Evolutionary conservation across 2,797 vertebrate species (phyloP).

Genomic region (Echiichthys vipera): DNA sequence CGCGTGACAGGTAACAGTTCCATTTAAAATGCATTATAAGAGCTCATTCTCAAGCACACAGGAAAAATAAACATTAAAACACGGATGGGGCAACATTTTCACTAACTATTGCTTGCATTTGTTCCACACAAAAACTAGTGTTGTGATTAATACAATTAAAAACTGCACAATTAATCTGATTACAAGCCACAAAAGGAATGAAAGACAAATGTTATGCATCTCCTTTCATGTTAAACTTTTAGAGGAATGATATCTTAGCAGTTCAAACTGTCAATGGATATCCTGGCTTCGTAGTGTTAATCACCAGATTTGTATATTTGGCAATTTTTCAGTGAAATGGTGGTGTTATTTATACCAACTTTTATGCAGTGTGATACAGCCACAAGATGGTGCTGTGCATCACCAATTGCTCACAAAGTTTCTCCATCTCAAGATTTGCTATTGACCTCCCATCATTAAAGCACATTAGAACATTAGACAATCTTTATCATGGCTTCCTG

Average conservation of each 20-base stretch:
- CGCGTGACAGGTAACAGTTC: slow-evolving; percentile 34
- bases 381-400: slow-evolving; percentile 81
- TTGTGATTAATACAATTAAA: slow-evolving; percentile 21
- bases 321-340: background rate
- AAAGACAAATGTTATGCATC: background rate
- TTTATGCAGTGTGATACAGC: slow-evolving; percentile 24
- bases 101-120: background rate
- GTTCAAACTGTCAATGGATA: background rate
- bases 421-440: background rate
- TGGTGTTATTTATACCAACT: background rate
- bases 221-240: background rate
- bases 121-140: background rate
- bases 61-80: background rate
- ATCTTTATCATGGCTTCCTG: background rate
- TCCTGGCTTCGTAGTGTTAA: background rate
- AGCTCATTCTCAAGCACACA: slow-evolving; percentile 12
- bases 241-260: background rate
- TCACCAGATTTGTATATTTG: background rate
- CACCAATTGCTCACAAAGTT: slow-evolving; percentile 8
- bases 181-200: background rate
- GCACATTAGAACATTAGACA: accelerated
- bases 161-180: slow-evolving; percentile 1
- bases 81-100: background rate
- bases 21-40: slow-evolving; percentile 26
- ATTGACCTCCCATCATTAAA: background rate